Conservation (phyloP, 2,888 invertebrate genomes). For the Polietes domitor region DNA sequence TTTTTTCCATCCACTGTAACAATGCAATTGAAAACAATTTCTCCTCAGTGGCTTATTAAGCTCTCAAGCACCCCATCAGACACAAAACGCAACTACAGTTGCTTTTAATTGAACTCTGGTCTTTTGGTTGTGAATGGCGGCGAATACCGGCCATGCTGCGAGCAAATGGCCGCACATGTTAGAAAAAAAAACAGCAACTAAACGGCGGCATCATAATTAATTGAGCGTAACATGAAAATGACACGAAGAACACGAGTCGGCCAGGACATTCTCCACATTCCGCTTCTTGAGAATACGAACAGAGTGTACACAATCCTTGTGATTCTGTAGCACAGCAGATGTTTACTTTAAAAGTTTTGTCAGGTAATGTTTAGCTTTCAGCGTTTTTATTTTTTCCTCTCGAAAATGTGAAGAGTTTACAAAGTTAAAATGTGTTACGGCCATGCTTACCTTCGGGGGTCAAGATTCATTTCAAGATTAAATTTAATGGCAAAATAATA, state of each 20-base stretch:
- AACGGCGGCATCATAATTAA: constrained; percentile 17
- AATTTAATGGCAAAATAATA: constrained; percentile 22
- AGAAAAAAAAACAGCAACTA: not conserved
- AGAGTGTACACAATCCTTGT: too few species aligned
- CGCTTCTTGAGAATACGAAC: not conserved
- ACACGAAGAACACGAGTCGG: too few species aligned
- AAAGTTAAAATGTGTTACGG: not conserved
- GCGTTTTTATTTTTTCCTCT: constrained; percentile 13
- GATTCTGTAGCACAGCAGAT: not conserved
- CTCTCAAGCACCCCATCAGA: constrained; percentile 12
- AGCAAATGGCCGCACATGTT: not conserved
- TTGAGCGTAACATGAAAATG: constrained; percentile 19
- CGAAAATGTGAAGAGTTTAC: constrained; percentile 19
- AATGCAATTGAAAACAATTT: not conserved
- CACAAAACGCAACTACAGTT: not conserved
- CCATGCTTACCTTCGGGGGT: not conserved
- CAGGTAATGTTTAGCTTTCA: constrained; percentile 8
- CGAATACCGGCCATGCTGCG: too few species aligned
- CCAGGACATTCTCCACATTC: too few species aligned
- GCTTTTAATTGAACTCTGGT: constrained; percentile 19
- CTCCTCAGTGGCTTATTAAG: constrained; percentile 1
- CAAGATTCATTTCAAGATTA: too few species aligned
- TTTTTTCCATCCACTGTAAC: not conserved
- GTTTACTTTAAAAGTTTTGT: constrained; percentile 20
- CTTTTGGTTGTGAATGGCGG: too few species aligned